phyloP scores from a whole-genome alignment of 2,888 invertebrate genomes.

The Deroplatys truncata region DNA sequence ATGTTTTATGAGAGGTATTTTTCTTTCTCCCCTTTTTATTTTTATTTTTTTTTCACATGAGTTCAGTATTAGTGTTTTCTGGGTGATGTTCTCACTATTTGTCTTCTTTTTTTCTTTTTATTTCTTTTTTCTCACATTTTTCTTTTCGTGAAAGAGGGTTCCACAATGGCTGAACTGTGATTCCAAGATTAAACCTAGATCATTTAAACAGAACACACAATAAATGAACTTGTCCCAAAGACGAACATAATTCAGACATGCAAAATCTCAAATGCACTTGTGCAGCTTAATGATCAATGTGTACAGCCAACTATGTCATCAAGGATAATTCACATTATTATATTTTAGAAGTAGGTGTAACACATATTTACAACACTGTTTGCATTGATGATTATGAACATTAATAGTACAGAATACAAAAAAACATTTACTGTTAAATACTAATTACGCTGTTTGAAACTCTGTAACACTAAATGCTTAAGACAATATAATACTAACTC shows the following conservation, averaged over 20 bases:
- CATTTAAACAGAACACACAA: constrained; percentile 24
- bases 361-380: neutral
- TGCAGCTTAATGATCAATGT: neutral
- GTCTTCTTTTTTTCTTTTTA: neutral
- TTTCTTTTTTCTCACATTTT: constrained; percentile 1
- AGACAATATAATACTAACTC: neutral
- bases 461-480: neutral
- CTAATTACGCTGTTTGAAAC: neutral
- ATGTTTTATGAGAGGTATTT: neutral
- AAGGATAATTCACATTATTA: neutral
- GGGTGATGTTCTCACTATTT: neutral
- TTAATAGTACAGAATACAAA: neutral
- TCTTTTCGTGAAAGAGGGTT: constrained; percentile 1
- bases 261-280: neutral
- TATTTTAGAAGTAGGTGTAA: neutral
- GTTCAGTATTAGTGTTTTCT: neutral
- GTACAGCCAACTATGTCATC: neutral
- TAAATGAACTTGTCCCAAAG: constrained; percentile 8
- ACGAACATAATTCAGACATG: neutral
- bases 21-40: neutral
- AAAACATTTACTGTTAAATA: neutral
- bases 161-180: neutral
- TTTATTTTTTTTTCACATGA: too few relatives aligned
- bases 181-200: constrained; percentile 26
- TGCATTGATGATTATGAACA: neutral